phyloP scores from a whole-genome alignment of 1,140 invertebrate species.

The Wiebesia pumilae region DNA sequence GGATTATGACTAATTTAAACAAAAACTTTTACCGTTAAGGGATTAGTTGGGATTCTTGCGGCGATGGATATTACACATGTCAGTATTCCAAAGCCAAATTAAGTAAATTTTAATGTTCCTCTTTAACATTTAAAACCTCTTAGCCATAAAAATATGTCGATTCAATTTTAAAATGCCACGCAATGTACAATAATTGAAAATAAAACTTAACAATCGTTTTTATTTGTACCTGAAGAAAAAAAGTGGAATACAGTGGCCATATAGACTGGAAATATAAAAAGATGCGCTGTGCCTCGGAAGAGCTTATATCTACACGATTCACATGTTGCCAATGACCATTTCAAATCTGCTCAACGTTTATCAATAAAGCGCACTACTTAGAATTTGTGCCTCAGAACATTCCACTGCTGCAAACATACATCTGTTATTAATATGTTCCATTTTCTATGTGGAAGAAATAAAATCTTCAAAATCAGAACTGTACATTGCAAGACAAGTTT shows the following conservation, averaged over 20 bases:
- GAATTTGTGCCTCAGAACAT: conserved; percentile 46
- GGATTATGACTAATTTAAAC: conserved; percentile 39
- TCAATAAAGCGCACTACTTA: conserved; percentile 32
- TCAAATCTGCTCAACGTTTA: conserved; percentile 41
- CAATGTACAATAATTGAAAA: conserved; percentile 47
- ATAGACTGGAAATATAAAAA: conserved; percentile 48
- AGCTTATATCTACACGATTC: conserved; percentile 20
- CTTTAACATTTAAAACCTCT: conserved; percentile 52
- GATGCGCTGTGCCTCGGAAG: conserved; percentile 37
- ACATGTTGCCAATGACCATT: conserved; percentile 27
- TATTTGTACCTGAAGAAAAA: conserved; percentile 51
- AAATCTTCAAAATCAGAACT: conserved; percentile 37
- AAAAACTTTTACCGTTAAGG: conserved; percentile 48
- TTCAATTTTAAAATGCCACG: conserved; percentile 49
- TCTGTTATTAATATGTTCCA: conserved; percentile 36
- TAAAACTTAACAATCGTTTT: conserved; percentile 31
- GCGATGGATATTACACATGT: conserved; percentile 56
- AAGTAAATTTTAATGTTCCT: conserved; percentile 55
- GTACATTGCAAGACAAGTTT: conserved; percentile 45
- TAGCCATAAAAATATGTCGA: conserved; percentile 50
- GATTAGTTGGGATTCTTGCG: conserved; percentile 53
- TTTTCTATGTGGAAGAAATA: conserved; percentile 23
- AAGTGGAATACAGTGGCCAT: conserved; percentile 45
- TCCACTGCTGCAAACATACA: conserved; percentile 40
- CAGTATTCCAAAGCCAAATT: conserved; percentile 58